A percentile compares a stretch with the other conserved stretches of the same genome.
Evolutionary conservation across 2,888 invertebrate species (phyloP).

Genomic region (Bombylius discolor): DNA sequence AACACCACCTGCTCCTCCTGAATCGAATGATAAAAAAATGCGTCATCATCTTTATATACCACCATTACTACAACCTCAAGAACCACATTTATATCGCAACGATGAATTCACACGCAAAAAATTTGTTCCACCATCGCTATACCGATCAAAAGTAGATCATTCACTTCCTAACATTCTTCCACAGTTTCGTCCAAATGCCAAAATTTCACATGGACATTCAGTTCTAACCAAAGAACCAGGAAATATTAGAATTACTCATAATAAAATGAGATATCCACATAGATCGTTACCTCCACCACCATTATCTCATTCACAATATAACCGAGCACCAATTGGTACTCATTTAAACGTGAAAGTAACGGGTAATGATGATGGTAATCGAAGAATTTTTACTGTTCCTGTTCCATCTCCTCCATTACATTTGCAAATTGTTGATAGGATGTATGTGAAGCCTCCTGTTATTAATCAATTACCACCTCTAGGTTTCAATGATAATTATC

Average conservation of each 20-base stretch:
- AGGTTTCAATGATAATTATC: background rate
- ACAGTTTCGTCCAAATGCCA: conserved; percentile 56
- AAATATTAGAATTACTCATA: conserved; percentile 26
- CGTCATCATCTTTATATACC: background rate
- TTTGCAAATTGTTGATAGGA: conserved; percentile 20
- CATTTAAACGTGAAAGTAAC: background rate
- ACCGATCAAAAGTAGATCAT: background rate
- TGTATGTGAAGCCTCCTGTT: conserved; percentile 23
- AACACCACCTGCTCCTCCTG: conserved; percentile 30
- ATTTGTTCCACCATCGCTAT: background rate
- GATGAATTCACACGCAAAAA: conserved; percentile 10
- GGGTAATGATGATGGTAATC: conserved; percentile 21
- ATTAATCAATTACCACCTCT: background rate
- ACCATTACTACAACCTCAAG: conserved; percentile 1
- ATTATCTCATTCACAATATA: conserved; percentile 18
- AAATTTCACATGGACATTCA: conserved; percentile 38
- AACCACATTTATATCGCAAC: conserved; percentile 2
- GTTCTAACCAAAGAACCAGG: conserved; percentile 30
- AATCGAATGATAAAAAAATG: background rate
- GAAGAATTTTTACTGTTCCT: conserved; percentile 31
- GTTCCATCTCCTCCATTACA: conserved; percentile 16
- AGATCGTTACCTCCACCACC: conserved; percentile 19
- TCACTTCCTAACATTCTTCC: conserved; percentile 54
- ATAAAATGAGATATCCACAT: conserved; percentile 15
- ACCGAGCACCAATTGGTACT: background rate